Percentiles rank a stretch among this genome's conserved stretches.
Evolutionary conservation across 1,140 invertebrate genomes (phyloP).

Genomic region (Pseudomyrmex flavicornis): DNA sequence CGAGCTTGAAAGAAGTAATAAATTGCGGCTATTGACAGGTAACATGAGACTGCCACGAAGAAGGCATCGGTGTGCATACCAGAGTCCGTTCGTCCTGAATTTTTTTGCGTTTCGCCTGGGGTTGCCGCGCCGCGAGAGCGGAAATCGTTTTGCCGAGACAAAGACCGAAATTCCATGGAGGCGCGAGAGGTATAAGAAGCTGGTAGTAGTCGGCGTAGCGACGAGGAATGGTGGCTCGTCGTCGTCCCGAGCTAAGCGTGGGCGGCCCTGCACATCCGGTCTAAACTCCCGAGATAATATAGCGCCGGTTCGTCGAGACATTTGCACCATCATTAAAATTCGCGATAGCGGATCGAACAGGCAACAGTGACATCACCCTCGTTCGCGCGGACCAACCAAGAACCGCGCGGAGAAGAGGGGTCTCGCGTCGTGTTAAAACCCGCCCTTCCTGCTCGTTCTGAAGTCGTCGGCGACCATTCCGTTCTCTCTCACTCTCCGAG

Average conservation of each 20-base stretch:
- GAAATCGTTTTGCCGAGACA: slow-evolving; percentile 58
- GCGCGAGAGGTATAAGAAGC: slow-evolving; percentile 51
- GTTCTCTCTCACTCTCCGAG: slow-evolving; percentile 24
- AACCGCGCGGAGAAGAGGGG: slow-evolving; percentile 78
- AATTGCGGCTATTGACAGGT: slow-evolving; percentile 59
- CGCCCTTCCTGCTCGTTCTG: slow-evolving; percentile 60
- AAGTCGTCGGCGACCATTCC: slow-evolving; percentile 23
- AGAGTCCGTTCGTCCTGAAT: slow-evolving; percentile 36
- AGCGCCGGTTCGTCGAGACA: slow-evolving; percentile 83
- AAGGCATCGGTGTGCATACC: slow-evolving; percentile 41
- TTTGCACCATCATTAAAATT: slow-evolving; percentile 86
- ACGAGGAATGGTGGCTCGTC: slow-evolving; percentile 54
- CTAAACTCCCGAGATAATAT: slow-evolving; percentile 84
- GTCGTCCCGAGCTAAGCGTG: slow-evolving; percentile 75
- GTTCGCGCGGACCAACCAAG: slow-evolving; percentile 84
- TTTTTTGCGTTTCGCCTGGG: slow-evolving; percentile 16
- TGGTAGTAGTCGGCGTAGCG: slow-evolving; percentile 47
- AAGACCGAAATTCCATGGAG: slow-evolving; percentile 67
- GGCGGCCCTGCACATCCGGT: slow-evolving; percentile 84
- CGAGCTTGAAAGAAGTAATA: slow-evolving; percentile 32
- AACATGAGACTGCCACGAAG: slow-evolving; percentile 47
- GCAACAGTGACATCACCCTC: slow-evolving; percentile 83
- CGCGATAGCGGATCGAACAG: slow-evolving; percentile 86
- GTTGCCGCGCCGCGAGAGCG: slow-evolving; percentile 31
- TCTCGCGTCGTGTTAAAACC: slow-evolving; percentile 74